These are phyloP conservation scores for Phylloscopus collybita DNA, from an alignment of 2,797 vertebrate species.

Conservation along the genomic window DNA sequence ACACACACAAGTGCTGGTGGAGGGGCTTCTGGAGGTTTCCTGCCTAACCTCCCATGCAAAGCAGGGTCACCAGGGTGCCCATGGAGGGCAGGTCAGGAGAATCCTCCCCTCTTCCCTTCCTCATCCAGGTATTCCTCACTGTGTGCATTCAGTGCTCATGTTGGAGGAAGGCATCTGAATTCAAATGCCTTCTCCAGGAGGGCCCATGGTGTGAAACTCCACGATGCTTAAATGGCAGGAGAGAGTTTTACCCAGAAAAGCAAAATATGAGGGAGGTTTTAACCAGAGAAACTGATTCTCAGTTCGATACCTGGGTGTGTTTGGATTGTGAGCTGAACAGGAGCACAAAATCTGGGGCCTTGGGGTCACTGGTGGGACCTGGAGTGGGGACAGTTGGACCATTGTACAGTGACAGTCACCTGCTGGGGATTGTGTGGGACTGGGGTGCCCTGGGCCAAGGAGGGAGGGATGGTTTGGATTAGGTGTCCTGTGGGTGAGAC, in stretches of 20 bases:
- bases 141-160: neutral
- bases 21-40: neutral
- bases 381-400: neutral
- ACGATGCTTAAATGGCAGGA: neutral
- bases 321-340: neutral
- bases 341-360: neutral
- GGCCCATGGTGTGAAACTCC: fast-evolving
- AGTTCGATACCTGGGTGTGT: neutral
- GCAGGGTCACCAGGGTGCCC: neutral
- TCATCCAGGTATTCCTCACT: neutral
- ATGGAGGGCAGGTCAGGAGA: neutral
- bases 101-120: neutral
- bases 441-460: neutral
- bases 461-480: neutral
- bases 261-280: neutral
- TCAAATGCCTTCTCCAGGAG: neutral
- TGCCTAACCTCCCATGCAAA: neutral
- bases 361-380: neutral
- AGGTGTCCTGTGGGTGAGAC: neutral
- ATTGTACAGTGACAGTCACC: neutral
- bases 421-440: neutral
- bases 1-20: neutral
- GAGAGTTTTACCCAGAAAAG: neutral
- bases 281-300: neutral
- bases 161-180: neutral